Evolutionary conservation across 2,888 invertebrate species (phyloP), one percentile per base, ranked within the genome.

Genomic region (Agrochola litura): DNA sequence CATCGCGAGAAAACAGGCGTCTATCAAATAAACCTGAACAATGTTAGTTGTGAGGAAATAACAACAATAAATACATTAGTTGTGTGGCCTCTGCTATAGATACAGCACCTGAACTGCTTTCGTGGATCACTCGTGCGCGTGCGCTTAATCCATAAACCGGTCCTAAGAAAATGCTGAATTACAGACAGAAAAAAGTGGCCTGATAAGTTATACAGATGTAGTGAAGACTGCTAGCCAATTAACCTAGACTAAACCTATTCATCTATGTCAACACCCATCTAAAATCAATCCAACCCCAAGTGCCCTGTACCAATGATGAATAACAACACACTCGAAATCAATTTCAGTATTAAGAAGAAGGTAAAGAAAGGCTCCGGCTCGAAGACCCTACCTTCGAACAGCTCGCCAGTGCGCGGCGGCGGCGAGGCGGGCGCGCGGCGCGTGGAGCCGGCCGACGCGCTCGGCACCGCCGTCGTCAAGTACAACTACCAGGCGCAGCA

Each of bases 401-500:
- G 98, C 90, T 98, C 98, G 3, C 98, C 99, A 16, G 98, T 98
- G 74, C 97, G 98, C 86, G 98, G 90, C 52, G 89, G 88, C 2
- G 98, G 98, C 89, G 98, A 88, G 93, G 98, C 98, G 96, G 97
- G 98, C 88, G 97, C 98, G 88, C 94, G 98, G 82, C 98, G 98
- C 76, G 98, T 98, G 69, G 99, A 99, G 96, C 98, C 99, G 69
- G 97, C 98, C 68, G 99, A 99, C 93, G 98, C 99, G 67, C 98
- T 99, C 83, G 98, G 98, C 82, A 98, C 98, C 25, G 99, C 99
- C 56, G 98, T 99, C 77, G 99, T 99, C 89, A 99, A 99, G 96
- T 99, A 99, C 96, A 99, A 98, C 96, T 99, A 99, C 95, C 96
- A 96, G 91, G 99, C 99, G 65, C 99, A 99, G 96, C 99, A 99